Evolutionary conservation across 1,140 invertebrate genomes (phyloP), one percentile per base, ranked within the genome.

Genomic region (Papilio polytes): DNA sequence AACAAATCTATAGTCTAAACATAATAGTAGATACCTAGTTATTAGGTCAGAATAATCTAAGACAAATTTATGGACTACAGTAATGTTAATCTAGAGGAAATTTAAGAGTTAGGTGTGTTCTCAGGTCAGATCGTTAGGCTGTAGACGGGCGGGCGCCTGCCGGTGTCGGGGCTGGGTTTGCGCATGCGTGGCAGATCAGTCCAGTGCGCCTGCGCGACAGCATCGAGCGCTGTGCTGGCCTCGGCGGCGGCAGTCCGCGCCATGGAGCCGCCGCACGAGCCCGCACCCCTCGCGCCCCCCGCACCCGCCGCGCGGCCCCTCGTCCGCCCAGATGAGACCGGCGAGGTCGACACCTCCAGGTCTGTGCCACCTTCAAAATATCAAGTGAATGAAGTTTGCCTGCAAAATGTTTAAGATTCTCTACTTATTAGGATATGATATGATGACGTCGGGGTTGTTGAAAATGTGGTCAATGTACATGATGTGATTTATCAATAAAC

Each of bases 341-440:
- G 93, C 79, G 93, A 94, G 83, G 93, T 94, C 36, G 93, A 94
- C 88, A 92, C 93, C 86, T 86, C 91, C 91, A 94, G 93, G 93
- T 94, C 85, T 83, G 85, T 53, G 31, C 44, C 56, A 53, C 51
- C 79, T n/a, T 44, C 1, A 8, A 53, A 10, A 22, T 46, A 78
- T 22, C 48, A 36, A 78, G 1, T 79, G 36, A 66, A 66, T 77
- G 74, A 76, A 31, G 56, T 31, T 51, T 41, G 36, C 36, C 36
- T 41, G 36, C 36, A 41, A 41, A 41, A 8, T 41, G 36, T 41
- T 41, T 8, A 41, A 41, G 6, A 41, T 41, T 41, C 36, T 41
- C 36, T 41, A 41, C 36, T 41, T 41, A 18, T 7, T 9, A 56
- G 6, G 8, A 56, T 56, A n/a, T 3, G n/a, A n/a, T n/a, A n/a